Conservation (phyloP, 2,113 vertebrate species). For the Syrmaticus mikado region DNA sequence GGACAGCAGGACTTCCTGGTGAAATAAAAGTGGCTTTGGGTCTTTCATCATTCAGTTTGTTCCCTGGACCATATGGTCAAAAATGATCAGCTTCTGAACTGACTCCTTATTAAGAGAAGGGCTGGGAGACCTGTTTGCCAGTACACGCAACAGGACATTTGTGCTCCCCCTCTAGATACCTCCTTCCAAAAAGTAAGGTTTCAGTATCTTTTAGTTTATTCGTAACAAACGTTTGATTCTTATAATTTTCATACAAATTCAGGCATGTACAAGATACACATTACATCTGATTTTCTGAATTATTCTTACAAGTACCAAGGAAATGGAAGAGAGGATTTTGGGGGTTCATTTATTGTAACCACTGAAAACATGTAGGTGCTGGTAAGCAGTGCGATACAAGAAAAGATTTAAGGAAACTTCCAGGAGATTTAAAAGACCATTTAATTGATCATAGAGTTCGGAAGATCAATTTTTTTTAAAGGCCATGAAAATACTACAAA, state of each 20-base stretch:
- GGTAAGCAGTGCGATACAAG: accelerated
- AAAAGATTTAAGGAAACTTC: not conserved
- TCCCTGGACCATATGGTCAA: not conserved
- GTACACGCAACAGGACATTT: accelerated
- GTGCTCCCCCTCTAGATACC: not conserved
- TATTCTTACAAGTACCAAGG: not conserved
- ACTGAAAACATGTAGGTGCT: not conserved
- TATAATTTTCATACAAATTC: not conserved
- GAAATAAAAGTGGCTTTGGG: not conserved
- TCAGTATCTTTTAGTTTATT: not conserved
- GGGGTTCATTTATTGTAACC: not conserved
- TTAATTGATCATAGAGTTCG: not conserved
- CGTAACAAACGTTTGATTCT: not conserved
- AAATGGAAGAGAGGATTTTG: not conserved
- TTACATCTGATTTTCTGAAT: too few species aligned
- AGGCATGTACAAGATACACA: not conserved
- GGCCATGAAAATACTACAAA: not conserved
- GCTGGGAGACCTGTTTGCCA: not conserved
- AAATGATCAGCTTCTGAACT: not conserved
- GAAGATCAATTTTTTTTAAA: not conserved
- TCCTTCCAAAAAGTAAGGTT: too few species aligned
- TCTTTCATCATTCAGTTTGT: not conserved
- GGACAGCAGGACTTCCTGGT: not conserved
- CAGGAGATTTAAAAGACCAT: not conserved
- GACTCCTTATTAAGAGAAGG: not conserved